Base-by-base conservation (phyloP, 2,888 invertebrate species). In the Coremacera marginata region DNA sequence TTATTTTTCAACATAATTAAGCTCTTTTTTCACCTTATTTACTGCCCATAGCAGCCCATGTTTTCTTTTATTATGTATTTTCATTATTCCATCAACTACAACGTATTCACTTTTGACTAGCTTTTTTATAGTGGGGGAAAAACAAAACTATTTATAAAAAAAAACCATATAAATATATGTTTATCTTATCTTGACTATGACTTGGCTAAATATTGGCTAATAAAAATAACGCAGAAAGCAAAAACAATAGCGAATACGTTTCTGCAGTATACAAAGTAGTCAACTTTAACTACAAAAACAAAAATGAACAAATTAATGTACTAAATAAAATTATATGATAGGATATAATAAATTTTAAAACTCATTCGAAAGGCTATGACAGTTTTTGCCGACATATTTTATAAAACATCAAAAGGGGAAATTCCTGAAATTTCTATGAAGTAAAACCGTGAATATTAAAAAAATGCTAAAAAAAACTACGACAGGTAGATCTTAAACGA, bases 181-280 rank as follows among this genome's bases (percentile, higher is more conserved):
- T 74, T 74, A 74, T 74, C 74, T 74, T 74, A 74, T 74, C 74
- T 34, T 55, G 52, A 37, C 31, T 55, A 65, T 37, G 74, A 74
- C 67, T 74, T 74, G 22, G 52, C 34, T 44, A 74, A 74, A 74
- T 74, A 67, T 74, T 74, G 77, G 62, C 55, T 78, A 67, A 78
- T 55, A 70, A 74, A 73, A 70, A 70, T 63, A 75, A 60, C 8
- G 51, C 44, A 14, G 70, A 65, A 44, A 76, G 44, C 76, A 62
- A 57, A 52, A 76, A 67, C 65, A 67, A 37, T 31, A 71, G 67
- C 57, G 67, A 57, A 44, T 19, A 52, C 44, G 44, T 52, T 65
- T 37, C 31, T 51, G 51, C 9, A 52, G 52, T 70, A 27, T 27
- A 14, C 16, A 1, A 62, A 22, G 7, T 5, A 51, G 14, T 60